Evolutionary conservation across 2,797 vertebrate species (phyloP).

Genomic region (Cossypha niveicapilla): DNA sequence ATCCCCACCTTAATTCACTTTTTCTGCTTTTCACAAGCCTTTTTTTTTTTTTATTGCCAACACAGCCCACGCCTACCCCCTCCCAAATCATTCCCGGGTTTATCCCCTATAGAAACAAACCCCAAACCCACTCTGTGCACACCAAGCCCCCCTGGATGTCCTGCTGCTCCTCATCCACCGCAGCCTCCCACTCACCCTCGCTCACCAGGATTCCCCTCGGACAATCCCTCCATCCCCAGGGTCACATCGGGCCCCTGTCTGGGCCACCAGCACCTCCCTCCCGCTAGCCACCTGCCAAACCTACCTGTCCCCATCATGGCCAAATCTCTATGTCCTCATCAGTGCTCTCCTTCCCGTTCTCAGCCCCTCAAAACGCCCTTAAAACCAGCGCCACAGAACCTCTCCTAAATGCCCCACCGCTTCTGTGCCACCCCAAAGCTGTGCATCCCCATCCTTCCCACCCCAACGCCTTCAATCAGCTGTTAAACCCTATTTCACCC

Average conservation of each 20-base stretch:
- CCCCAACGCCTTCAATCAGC: not conserved
- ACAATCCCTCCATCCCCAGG: not conserved
- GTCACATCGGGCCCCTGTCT: not conserved
- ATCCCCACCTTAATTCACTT: not conserved
- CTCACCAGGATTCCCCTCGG: not conserved
- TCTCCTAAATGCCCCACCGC: rapidly evolving
- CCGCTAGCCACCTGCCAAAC: not conserved
- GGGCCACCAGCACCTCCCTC: not conserved
- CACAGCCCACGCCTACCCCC: rapidly evolving
- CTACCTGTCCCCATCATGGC: rapidly evolving
- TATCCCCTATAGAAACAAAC: rapidly evolving
- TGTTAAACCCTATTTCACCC: not conserved
- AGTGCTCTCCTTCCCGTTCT: rapidly evolving
- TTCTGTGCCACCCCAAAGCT: not conserved
- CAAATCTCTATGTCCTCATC: rapidly evolving
- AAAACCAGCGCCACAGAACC: not conserved
- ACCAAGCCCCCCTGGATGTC: not conserved
- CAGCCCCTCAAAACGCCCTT: not conserved
- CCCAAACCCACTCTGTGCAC: not conserved
- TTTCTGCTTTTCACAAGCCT: not conserved
- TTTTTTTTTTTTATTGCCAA: not conserved
- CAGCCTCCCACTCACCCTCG: not conserved
- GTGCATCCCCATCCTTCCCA: not conserved
- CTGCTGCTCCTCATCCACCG: not conserved
- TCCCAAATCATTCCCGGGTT: not conserved